phyloP scores from a whole-genome alignment of 2,888 invertebrate species.

The Diploptera punctata region DNA sequence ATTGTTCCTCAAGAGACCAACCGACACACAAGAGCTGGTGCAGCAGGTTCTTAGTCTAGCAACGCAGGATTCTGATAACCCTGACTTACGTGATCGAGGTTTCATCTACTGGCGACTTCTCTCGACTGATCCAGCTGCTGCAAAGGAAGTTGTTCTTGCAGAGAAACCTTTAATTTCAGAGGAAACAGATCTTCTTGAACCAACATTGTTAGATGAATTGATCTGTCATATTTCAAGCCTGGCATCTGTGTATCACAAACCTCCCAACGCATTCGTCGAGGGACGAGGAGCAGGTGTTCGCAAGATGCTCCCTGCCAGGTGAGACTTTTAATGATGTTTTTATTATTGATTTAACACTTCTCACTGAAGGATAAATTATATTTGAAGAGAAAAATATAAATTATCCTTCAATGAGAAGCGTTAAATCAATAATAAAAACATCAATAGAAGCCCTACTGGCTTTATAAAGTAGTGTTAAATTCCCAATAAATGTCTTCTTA shows the following conservation, averaged over 20 bases:
- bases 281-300: constrained; percentile 78
- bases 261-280: constrained; percentile 98
- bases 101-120: constrained; percentile 99
- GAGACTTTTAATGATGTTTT: constrained; percentile 49
- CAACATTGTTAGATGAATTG: constrained; percentile 95
- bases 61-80: constrained; percentile 95
- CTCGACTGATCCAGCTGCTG: constrained; percentile 98
- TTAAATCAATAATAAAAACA: too few relatives aligned
- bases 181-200: constrained; percentile 97
- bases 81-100: constrained; percentile 96
- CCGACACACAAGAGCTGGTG: constrained; percentile 97
- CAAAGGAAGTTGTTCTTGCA: constrained; percentile 98
- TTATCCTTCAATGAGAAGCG: too few relatives aligned
- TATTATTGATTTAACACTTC: neutral
- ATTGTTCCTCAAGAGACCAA: constrained; percentile 95
- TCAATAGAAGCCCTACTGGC: too few relatives aligned
- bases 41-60: constrained; percentile 93
- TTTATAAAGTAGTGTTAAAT: too few relatives aligned
- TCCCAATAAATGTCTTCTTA: too few relatives aligned
- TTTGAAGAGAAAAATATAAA: too few relatives aligned
- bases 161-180: constrained; percentile 99
- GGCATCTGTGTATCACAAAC: constrained; percentile 99
- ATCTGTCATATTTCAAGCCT: constrained; percentile 98
- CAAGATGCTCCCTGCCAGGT: constrained; percentile 78
- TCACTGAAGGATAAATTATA: too few relatives aligned